phyloP scores from a whole-genome alignment of 2,888 invertebrate species.

The Germaria angustata region DNA sequence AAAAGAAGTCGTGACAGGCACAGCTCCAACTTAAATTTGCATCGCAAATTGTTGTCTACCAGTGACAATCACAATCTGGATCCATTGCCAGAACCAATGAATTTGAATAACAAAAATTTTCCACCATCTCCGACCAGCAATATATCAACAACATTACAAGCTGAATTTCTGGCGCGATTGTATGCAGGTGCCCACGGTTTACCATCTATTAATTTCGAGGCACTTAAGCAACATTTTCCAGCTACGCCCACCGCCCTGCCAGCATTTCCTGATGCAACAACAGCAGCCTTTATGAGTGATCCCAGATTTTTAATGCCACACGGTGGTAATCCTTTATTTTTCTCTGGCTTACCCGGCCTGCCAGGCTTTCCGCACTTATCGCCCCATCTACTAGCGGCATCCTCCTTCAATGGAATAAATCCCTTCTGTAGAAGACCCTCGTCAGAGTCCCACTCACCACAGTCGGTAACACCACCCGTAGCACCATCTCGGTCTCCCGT shows the following conservation, averaged over 20 bases:
- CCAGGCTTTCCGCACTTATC: slow-evolving; percentile 82
- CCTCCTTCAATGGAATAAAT: slow-evolving; percentile 79
- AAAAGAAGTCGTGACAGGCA: slow-evolving; percentile 95
- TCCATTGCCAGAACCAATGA: slow-evolving; percentile 71
- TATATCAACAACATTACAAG: slow-evolving; percentile 82
- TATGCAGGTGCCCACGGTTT: slow-evolving; percentile 86
- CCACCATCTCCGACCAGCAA: slow-evolving; percentile 79
- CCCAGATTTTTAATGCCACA: slow-evolving; percentile 78
- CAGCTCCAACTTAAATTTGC: slow-evolving; percentile 93
- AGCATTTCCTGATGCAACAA: slow-evolving; percentile 67
- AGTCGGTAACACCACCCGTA: slow-evolving; percentile 81
- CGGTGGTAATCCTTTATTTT: slow-evolving; percentile 82
- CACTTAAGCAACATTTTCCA: slow-evolving; percentile 81
- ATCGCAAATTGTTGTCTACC: slow-evolving; percentile 92
- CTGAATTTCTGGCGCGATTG: slow-evolving; percentile 88
- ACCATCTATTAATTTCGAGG: slow-evolving; percentile 84
- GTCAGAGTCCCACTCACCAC: slow-evolving; percentile 82
- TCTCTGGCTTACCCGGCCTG: slow-evolving; percentile 83
- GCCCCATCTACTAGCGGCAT: slow-evolving; percentile 75
- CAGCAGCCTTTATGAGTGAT: slow-evolving; percentile 74
- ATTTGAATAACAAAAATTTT: slow-evolving; percentile 60
- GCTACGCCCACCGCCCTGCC: slow-evolving; percentile 33
- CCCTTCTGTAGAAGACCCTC: slow-evolving; percentile 78
- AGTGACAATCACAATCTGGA: slow-evolving; percentile 76
- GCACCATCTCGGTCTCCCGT: slow-evolving; percentile 67